These are phyloP conservation scores for Seriola dumerili DNA, from an alignment of 2,113 vertebrate genomes.

Conservation along the genomic window DNA sequence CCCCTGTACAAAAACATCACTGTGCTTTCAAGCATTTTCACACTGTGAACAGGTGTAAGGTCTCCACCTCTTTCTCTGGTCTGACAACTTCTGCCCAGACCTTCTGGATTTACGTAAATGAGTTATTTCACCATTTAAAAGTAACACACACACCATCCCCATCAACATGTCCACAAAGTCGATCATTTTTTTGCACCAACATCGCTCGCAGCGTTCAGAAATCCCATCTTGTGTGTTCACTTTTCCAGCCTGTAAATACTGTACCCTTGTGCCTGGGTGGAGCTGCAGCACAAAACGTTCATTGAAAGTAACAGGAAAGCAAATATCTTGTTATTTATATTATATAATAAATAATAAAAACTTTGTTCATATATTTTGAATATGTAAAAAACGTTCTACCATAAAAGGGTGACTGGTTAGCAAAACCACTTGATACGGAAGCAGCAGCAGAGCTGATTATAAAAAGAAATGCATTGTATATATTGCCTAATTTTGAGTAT, in stretches of 20 bases:
- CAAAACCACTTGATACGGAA: constrained; percentile 49
- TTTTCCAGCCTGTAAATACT: constrained; percentile 41
- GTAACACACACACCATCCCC: not conserved
- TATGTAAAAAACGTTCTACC: constrained; percentile 69
- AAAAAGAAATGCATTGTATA: constrained; percentile 56
- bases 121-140: constrained; percentile 14
- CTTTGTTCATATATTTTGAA: constrained; percentile 79
- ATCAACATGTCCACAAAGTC: not conserved
- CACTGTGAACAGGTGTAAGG: not conserved
- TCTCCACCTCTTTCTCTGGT: not conserved
- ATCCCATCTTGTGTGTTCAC: not conserved
- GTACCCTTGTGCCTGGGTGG: constrained; percentile 27
- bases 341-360: constrained; percentile 86
- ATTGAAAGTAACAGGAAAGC: constrained; percentile 53
- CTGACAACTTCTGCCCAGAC: constrained; percentile 5
- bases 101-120: not conserved
- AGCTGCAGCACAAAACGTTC: constrained; percentile 44
- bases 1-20: not conserved
- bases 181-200: not conserved
- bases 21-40: not conserved
- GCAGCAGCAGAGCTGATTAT: constrained; percentile 56
- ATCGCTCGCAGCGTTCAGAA: constrained; percentile 1
- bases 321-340: constrained; percentile 73
- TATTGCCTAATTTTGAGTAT: constrained; percentile 58
- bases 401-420: constrained; percentile 49